A percentile compares a stretch with the other conserved stretches of the same genome.
Evolutionary conservation across 2,888 invertebrate genomes (phyloP).

Genomic region (Cheilosia scutellata): DNA sequence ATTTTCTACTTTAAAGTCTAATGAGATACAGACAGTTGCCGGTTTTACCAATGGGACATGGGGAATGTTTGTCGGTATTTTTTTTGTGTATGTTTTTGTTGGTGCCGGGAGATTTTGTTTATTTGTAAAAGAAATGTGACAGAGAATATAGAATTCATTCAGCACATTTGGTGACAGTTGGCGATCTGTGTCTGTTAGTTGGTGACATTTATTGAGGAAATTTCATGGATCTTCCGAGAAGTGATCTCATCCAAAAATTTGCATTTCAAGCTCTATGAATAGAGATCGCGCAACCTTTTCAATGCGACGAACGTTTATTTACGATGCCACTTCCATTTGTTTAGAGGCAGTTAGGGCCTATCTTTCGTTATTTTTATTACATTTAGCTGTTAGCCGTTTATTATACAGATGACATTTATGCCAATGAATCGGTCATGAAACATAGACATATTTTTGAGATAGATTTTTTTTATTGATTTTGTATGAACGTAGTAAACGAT

Average conservation of each 20-base stretch:
- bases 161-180: slow-evolving; percentile 29
- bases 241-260: slow-evolving; percentile 21
- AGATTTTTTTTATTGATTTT: no score
- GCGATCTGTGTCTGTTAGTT: neutral
- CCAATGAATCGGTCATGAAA: no score
- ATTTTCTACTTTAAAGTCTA: slow-evolving; percentile 49
- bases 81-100: slow-evolving; percentile 3
- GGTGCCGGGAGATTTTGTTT: slow-evolving; percentile 39
- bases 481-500: no score
- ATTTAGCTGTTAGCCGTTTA: no score
- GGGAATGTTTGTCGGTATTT: neutral
- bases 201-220: slow-evolving; percentile 7
- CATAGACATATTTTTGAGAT: no score
- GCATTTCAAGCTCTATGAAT: neutral
- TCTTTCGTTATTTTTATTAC: no score
- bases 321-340: neutral
- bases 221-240: slow-evolving; percentile 1
- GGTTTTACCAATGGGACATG: slow-evolving; percentile 36
- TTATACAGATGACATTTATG: no score
- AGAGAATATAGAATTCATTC: slow-evolving; percentile 29
- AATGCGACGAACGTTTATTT: neutral
- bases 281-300: neutral
- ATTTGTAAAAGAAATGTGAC: slow-evolving; percentile 24
- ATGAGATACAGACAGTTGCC: slow-evolving; percentile 57
- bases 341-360: no score